Evolutionary conservation across 1,140 invertebrate genomes (phyloP).

Genomic region (Acarapis woodi): DNA sequence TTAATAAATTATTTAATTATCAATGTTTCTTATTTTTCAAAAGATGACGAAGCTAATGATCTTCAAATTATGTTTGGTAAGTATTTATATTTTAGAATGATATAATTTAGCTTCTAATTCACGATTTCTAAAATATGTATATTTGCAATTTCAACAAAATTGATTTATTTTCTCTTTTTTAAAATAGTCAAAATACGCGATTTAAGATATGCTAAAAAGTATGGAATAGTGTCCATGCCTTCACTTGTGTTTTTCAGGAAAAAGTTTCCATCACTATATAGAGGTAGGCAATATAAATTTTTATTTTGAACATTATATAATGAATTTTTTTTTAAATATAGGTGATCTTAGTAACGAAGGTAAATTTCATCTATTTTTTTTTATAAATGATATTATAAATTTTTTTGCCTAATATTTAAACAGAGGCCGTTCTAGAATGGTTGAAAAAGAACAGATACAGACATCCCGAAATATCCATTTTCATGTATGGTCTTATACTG

Average conservation of each 20-base stretch:
- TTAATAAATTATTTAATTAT: no score
- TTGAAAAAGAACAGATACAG: conserved; percentile 66
- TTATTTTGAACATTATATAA: not conserved
- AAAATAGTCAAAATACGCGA: conserved; percentile 85
- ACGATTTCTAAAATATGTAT: no score
- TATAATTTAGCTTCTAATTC: no score
- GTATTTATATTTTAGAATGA: no score
- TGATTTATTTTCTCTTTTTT: no score
- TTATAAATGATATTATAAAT: no score
- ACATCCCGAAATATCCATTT: conserved; percentile 68
- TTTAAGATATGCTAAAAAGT: conserved; percentile 60
- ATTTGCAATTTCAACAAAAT: no score
- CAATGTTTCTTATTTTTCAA: no score
- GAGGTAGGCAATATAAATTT: conserved; percentile 27
- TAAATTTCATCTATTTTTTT: no score
- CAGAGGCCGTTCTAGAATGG: conserved; percentile 72
- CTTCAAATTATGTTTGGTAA: conserved; percentile 78
- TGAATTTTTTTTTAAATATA: not conserved
- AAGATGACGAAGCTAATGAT: conserved; percentile 68
- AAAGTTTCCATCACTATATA: conserved; percentile 71
- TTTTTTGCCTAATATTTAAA: no score
- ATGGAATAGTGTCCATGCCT: conserved; percentile 71
- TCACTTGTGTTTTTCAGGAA: conserved; percentile 76
- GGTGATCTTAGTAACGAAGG: no score
- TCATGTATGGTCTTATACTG: conserved; percentile 69